Evolutionary conservation across 2,797 vertebrate species (phyloP).

Genomic region (Cetoscarus ocellatus): DNA sequence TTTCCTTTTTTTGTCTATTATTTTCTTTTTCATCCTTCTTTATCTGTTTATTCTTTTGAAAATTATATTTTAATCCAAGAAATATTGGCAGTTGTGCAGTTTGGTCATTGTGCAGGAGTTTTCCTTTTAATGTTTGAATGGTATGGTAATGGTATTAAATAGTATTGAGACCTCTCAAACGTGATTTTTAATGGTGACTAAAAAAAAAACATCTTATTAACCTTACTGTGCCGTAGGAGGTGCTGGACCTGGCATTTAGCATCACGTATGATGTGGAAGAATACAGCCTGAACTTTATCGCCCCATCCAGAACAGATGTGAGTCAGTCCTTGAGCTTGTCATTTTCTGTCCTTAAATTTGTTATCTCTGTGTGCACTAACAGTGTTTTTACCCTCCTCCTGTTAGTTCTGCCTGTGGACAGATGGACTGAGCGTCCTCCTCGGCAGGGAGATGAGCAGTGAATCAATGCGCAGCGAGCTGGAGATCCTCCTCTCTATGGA

Average conservation of each 20-base stretch:
- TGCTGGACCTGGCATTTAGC: slow-evolving; percentile 94
- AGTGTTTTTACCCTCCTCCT: neutral
- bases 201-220: neutral
- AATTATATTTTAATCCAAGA: too few species aligned
- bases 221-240: slow-evolving; percentile 82
- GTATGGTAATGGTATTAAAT: too few species aligned
- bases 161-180: too few species aligned
- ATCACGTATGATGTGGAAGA: slow-evolving; percentile 92
- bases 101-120: too few species aligned
- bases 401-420: slow-evolving; percentile 95
- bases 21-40: too few species aligned
- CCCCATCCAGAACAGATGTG: slow-evolving; percentile 92
- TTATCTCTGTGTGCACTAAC: neutral
- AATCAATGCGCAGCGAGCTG: slow-evolving; percentile 92
- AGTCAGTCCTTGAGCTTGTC: slow-evolving; percentile 67
- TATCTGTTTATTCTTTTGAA: too few species aligned
- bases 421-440: slow-evolving; percentile 94
- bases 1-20: too few species aligned
- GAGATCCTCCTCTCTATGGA: slow-evolving; percentile 98
- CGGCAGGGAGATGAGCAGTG: slow-evolving; percentile 93
- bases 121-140: too few species aligned
- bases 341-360: neutral
- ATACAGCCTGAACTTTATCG: slow-evolving; percentile 93
- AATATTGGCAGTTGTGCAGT: too few species aligned
- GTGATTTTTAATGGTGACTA: too few species aligned